Evolutionary conservation across 2,888 invertebrate genomes (phyloP).

Genomic region (Graphium colonna): DNA sequence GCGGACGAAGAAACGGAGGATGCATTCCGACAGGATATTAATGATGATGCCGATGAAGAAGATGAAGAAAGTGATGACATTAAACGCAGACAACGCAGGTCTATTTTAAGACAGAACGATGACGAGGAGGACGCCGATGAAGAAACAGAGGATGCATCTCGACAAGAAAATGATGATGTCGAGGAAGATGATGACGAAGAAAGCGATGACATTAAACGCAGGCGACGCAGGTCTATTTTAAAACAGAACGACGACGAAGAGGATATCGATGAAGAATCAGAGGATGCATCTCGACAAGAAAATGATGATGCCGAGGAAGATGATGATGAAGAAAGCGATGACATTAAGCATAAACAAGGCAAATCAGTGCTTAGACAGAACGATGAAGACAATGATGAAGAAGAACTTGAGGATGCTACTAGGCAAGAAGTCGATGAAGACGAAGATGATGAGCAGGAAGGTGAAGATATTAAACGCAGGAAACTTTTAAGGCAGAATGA

Average conservation of each 20-base stretch:
- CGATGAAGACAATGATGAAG: neutral
- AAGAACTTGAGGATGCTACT: neutral
- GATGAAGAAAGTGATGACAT: neutral
- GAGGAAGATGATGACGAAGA: neutral
- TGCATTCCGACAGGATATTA: neutral
- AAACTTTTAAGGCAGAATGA: slow-evolving; percentile 6
- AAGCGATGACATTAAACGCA: neutral
- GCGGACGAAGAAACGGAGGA: neutral
- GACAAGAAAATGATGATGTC: neutral
- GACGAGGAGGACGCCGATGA: neutral
- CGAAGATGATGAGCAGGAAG: neutral
- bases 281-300: neutral
- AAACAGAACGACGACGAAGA: slow-evolving; percentile 1
- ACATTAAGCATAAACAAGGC: neutral
- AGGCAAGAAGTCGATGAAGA: neutral
- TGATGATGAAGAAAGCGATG: neutral
- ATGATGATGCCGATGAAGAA: neutral
- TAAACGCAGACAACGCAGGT: neutral
- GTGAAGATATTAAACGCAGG: neutral
- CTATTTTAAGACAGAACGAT: neutral
- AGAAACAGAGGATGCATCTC: neutral
- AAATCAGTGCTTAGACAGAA: neutral
- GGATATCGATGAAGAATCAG: neutral
- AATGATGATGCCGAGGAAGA: neutral
- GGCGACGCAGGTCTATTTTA: neutral